A percentile compares a stretch with the other conserved stretches of the same genome.
These are phyloP conservation scores for Edolisoma coerulescens DNA, from an alignment of 2,113 vertebrate genomes.

Conservation along the genomic window DNA sequence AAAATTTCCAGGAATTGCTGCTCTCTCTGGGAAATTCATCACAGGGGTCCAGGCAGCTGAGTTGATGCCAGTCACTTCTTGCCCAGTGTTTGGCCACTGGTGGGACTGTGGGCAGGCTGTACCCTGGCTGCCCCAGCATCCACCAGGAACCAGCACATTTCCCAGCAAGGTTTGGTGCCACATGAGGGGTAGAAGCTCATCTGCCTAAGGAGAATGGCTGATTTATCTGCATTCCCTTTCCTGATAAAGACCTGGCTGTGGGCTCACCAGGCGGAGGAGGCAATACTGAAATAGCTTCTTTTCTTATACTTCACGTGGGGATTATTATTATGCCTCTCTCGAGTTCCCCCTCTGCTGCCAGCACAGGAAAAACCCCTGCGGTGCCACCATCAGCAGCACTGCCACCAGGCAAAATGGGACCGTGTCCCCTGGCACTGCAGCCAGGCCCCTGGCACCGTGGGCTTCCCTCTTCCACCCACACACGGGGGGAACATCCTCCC, in stretches of 20 bases:
- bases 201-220: not conserved
- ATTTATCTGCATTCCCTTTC: constrained; percentile 33
- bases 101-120: not conserved
- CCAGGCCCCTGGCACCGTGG: not conserved
- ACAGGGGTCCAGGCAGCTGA: not conserved
- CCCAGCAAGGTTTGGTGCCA: not conserved
- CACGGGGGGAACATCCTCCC: not conserved
- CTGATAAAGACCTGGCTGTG: constrained; percentile 1
- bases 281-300: constrained; percentile 53
- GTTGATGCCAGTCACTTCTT: not conserved
- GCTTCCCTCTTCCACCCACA: not conserved
- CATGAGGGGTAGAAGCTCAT: not conserved
- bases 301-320: not conserved
- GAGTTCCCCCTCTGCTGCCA: not conserved
- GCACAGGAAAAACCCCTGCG: not conserved
- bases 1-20: not conserved
- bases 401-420: not conserved
- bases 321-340: constrained; percentile 13
- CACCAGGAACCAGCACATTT: not conserved
- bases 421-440: not conserved
- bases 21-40: not conserved
- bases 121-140: not conserved
- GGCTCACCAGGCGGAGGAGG: constrained; percentile 15
- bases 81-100: not conserved
- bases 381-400: not conserved